Conservation (phyloP, 2,888 invertebrate genomes). For the Rosalia funebris region DNA sequence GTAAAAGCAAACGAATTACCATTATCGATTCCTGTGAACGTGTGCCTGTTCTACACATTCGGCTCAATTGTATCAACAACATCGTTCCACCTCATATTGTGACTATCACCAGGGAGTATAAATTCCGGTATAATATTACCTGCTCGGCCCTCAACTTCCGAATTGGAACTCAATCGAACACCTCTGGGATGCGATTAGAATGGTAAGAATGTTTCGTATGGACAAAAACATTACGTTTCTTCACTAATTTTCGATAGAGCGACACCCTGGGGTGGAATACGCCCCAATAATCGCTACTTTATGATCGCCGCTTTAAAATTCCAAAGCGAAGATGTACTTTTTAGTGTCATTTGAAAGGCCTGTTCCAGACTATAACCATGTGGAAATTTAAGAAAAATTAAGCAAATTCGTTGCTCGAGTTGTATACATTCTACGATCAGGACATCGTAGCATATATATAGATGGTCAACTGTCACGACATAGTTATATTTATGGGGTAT, state of each 20-base stretch:
- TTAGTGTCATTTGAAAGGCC: background rate
- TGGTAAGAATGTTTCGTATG: background rate
- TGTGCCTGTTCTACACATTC: background rate
- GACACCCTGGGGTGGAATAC: background rate
- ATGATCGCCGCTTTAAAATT: background rate
- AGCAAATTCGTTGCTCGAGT: too few species aligned
- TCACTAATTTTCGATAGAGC: background rate
- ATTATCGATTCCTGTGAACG: too few species aligned
- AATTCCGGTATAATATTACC: background rate
- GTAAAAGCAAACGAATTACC: too few species aligned
- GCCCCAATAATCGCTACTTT: background rate
- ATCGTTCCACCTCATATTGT: background rate
- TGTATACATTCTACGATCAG: too few species aligned
- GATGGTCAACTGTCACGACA: too few species aligned
- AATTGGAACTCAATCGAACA: conserved; percentile 6
- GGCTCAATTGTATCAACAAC: background rate
- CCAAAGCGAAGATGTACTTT: background rate
- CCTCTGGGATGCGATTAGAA: conserved; percentile 10
- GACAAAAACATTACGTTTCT: background rate
- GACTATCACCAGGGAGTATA: background rate
- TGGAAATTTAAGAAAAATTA: background rate
- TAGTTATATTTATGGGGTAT: too few species aligned
- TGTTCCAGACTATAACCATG: background rate
- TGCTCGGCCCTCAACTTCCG: background rate
- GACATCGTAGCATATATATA: too few species aligned